Conservation (phyloP, 2,888 invertebrate species). For the Lumbricus terrestris region DNA sequence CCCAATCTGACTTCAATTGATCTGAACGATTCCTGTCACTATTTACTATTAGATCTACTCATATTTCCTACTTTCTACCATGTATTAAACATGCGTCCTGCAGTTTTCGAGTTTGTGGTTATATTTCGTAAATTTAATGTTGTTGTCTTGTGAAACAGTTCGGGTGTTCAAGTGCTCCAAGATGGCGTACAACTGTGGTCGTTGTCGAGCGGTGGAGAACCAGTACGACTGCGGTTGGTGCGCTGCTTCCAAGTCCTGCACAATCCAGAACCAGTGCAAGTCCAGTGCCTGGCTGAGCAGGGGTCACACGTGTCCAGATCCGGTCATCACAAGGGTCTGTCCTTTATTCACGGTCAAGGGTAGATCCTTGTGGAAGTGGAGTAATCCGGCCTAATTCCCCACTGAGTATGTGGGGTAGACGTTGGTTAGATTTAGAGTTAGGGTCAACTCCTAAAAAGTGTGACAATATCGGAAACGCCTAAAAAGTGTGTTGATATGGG, state of each 20-base stretch:
- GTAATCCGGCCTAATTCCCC: background rate
- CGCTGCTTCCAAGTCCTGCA: background rate
- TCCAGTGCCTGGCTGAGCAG: background rate
- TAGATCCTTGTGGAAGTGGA: background rate
- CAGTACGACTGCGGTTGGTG: constrained; percentile 97
- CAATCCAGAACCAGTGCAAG: background rate
- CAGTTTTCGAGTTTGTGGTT: too few relatives aligned
- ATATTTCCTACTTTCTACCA: too few relatives aligned
- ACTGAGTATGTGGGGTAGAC: background rate
- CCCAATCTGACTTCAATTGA: too few relatives aligned
- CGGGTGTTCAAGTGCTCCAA: constrained; percentile 74
- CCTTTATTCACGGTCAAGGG: background rate
- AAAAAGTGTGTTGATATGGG: background rate
- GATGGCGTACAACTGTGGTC: constrained; percentile 96
- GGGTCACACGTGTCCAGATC: background rate
- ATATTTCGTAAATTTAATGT: background rate
- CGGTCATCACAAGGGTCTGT: constrained; percentile 12
- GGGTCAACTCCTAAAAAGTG: background rate
- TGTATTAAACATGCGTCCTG: too few relatives aligned
- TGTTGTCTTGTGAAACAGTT: constrained; percentile 52
- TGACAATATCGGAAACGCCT: background rate
- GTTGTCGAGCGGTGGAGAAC: constrained; percentile 85
- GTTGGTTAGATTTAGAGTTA: background rate
- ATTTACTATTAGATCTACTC: too few relatives aligned
- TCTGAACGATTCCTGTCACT: too few relatives aligned